A percentile compares a stretch with the other conserved stretches of the same genome.
phyloP scores from a whole-genome alignment of 2,888 invertebrate species.

The Dicycla oo region DNA sequence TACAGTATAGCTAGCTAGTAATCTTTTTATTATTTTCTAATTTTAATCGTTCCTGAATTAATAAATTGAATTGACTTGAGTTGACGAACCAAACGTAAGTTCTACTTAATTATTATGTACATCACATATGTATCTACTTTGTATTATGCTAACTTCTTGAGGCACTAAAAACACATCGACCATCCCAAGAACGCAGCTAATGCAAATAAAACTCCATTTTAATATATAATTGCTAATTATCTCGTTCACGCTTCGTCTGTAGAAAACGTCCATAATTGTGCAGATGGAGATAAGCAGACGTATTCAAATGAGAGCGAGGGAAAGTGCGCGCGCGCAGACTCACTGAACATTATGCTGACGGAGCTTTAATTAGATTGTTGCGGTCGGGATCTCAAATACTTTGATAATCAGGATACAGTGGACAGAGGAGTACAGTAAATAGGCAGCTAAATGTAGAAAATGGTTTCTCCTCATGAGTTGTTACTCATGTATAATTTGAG shows the following conservation, averaged over 20 bases:
- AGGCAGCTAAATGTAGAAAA: background rate
- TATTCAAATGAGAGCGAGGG: conserved; percentile 73
- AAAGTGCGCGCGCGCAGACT: conserved; percentile 72
- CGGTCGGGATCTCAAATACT: conserved; percentile 22
- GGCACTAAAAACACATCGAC: conserved; percentile 3
- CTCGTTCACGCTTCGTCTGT: conserved; percentile 63
- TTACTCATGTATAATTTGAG: too few relatives aligned
- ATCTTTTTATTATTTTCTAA: too few relatives aligned
- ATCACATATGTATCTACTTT: too few relatives aligned
- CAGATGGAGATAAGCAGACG: conserved; percentile 72
- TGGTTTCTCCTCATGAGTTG: background rate
- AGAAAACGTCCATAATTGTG: conserved; percentile 69
- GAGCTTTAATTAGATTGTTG: conserved; percentile 45
- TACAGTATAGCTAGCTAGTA: background rate
- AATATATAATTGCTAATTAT: conserved; percentile 56
- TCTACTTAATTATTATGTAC: background rate
- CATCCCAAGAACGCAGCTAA: conserved; percentile 38
- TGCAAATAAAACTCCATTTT: conserved; percentile 54
- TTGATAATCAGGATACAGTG: background rate
- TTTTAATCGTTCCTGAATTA: too few relatives aligned
- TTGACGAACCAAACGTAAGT: background rate
- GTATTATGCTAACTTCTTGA: background rate
- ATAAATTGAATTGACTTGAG: too few relatives aligned
- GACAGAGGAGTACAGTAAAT: too few relatives aligned
- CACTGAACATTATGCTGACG: conserved; percentile 43